Conservation (phyloP, 1,140 invertebrate genomes). For the Drosophila lacertosa region DNA sequence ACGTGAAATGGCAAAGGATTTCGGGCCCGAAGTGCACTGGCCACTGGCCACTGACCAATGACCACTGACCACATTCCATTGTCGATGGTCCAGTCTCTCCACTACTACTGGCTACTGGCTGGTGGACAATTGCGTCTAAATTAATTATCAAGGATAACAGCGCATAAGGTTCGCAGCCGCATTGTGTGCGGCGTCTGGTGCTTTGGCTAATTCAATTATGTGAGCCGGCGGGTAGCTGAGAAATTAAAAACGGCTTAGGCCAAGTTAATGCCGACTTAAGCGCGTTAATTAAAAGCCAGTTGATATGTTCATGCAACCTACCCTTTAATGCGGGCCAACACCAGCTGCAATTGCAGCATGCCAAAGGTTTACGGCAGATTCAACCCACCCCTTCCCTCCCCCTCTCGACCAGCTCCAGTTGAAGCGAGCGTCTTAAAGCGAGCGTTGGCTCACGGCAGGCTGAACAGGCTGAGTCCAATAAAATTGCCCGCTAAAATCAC, state of each 20-base stretch:
- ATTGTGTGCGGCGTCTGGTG: slow-evolving; percentile 49
- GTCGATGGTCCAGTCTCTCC: too few relatives aligned
- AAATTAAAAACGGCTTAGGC: slow-evolving; percentile 79
- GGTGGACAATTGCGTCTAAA: slow-evolving; percentile 75
- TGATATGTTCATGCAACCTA: slow-evolving; percentile 34
- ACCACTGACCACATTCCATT: too few relatives aligned
- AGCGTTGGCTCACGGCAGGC: background rate
- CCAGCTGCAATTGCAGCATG: slow-evolving; percentile 62
- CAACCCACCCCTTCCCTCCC: slow-evolving; percentile 18
- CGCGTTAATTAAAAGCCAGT: slow-evolving; percentile 75
- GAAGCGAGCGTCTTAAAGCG: slow-evolving; percentile 4
- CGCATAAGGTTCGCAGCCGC: slow-evolving; percentile 52
- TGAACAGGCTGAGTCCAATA: slow-evolving; percentile 30
- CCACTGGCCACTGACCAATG: too few relatives aligned
- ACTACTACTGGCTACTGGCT: slow-evolving; percentile 27
- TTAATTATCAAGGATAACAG: slow-evolving; percentile 81
- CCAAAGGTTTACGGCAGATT: slow-evolving; percentile 38
- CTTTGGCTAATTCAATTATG: slow-evolving; percentile 74
- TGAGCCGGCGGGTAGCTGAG: slow-evolving; percentile 45
- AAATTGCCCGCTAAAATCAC: slow-evolving; percentile 67
- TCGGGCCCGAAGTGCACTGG: slow-evolving; percentile 28
- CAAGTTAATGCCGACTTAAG: slow-evolving; percentile 76
- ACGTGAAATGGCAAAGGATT: slow-evolving; percentile 67
- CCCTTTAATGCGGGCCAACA: slow-evolving; percentile 1
- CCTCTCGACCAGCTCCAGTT: background rate